A percentile compares a stretch with the other conserved stretches of the same genome.
phyloP scores from a whole-genome alignment of 2,888 invertebrate species.

The Hedya salicella region DNA sequence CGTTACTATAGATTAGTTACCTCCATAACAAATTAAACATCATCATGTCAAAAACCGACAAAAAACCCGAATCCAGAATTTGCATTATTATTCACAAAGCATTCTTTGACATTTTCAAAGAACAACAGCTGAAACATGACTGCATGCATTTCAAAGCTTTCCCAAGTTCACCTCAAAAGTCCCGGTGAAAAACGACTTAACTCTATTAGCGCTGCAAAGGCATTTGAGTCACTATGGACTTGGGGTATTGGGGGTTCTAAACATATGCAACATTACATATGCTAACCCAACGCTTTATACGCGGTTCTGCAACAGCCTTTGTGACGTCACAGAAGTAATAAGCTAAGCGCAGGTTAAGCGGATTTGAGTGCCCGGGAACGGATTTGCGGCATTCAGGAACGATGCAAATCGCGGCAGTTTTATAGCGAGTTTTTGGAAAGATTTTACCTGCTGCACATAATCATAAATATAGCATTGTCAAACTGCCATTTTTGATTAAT shows the following conservation, averaged over 20 bases:
- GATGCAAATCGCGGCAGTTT: neutral
- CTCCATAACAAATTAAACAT: neutral
- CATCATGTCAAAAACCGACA: neutral
- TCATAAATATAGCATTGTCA: too few relatives aligned
- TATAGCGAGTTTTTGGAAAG: too few relatives aligned
- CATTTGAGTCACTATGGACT: neutral
- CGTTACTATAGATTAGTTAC: too few relatives aligned
- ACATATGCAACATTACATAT: constrained; percentile 25
- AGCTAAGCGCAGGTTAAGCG: constrained; percentile 21
- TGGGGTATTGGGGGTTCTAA: too few relatives aligned
- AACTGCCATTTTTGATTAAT: too few relatives aligned
- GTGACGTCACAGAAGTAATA: constrained; percentile 25
- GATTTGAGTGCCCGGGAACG: constrained; percentile 15
- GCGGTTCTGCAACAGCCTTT: constrained; percentile 7
- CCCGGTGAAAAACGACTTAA: neutral
- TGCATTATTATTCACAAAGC: neutral
- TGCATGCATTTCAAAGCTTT: constrained; percentile 17
- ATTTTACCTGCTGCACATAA: too few relatives aligned
- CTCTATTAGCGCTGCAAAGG: neutral
- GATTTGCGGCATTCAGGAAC: constrained; percentile 4
- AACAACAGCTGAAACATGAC: neutral
- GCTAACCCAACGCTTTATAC: constrained; percentile 17
- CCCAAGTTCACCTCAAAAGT: neutral
- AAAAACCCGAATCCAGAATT: neutral
- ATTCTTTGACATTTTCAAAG: constrained; percentile 5